These are phyloP conservation scores for Platalea minor DNA, from an alignment of 2,797 vertebrate genomes.

Conservation along the genomic window DNA sequence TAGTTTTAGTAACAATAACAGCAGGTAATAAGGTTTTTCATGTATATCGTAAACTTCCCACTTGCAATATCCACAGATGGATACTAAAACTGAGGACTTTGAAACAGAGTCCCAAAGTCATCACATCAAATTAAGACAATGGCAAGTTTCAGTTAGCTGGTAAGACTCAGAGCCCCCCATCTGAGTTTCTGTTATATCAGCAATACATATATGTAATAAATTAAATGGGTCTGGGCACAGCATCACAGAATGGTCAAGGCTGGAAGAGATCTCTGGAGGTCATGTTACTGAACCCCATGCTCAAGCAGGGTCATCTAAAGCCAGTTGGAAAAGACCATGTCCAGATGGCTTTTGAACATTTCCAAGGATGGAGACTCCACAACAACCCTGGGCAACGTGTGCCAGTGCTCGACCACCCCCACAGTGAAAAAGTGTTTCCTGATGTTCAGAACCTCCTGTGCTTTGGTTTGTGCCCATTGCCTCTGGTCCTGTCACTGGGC, in stretches of 20 bases:
- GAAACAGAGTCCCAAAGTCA: not conserved
- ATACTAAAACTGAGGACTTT: not conserved
- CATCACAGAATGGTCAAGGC: not conserved
- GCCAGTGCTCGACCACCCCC: rapidly evolving
- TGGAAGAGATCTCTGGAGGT: not conserved
- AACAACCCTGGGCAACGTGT: not conserved
- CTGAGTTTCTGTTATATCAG: not conserved
- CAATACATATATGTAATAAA: not conserved
- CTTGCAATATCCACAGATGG: not conserved
- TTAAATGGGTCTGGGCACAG: not conserved
- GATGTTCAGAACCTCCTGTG: not conserved
- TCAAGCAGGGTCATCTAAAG: not conserved
- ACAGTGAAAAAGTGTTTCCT: not conserved
- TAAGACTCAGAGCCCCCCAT: not conserved
- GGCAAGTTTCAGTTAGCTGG: not conserved
- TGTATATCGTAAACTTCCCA: not conserved
- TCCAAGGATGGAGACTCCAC: not conserved
- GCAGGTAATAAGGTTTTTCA: not conserved
- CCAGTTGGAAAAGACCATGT: not conserved
- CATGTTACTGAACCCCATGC: not conserved
- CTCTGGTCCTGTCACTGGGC: not conserved
- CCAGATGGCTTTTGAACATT: not conserved
- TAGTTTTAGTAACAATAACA: not conserved
- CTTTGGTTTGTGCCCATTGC: not conserved
- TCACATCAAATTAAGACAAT: not conserved